These are phyloP conservation scores for Drosophila athabasca DNA, from an alignment of 1,140 invertebrate genomes.

Conservation along the genomic window DNA sequence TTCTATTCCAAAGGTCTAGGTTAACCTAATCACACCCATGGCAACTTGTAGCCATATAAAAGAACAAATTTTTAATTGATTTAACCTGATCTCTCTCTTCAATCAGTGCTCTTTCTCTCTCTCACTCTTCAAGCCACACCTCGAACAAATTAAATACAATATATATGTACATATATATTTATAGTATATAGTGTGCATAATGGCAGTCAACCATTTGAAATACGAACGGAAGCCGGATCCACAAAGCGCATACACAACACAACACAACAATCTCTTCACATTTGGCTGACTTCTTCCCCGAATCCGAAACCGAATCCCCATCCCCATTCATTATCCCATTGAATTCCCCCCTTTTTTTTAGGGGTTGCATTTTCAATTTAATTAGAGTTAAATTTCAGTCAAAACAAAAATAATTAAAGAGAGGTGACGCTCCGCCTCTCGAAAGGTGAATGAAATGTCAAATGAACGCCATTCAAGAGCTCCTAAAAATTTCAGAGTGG, in stretches of 20 bases:
- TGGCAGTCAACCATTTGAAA: constrained; percentile 56
- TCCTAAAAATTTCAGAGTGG: constrained; percentile 3
- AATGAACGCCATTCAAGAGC: constrained; percentile 16
- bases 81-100: no score
- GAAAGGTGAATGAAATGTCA: constrained; percentile 79
- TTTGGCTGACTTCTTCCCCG: constrained; percentile 56
- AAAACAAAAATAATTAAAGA: constrained; percentile 49
- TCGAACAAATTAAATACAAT: constrained; percentile 22
- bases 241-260: constrained; percentile 28
- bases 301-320: constrained; percentile 8
- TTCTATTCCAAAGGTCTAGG: no score
- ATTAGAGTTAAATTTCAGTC: constrained; percentile 51
- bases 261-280: constrained; percentile 53
- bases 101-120: no score
- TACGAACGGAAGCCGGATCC: constrained; percentile 39
- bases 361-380: constrained; percentile 40
- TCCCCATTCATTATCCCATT: constrained; percentile 39
- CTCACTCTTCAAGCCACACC: constrained; percentile 34
- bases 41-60: no score
- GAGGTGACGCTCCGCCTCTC: constrained; percentile 10
- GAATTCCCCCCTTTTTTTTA: constrained; percentile 1
- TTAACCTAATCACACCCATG: no score
- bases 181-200: not conserved
- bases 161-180: not conserved
- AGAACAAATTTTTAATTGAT: no score